These are phyloP conservation scores for Trididemnum clinides DNA, from an alignment of 23 tunicate species.

Conservation along the genomic window DNA sequence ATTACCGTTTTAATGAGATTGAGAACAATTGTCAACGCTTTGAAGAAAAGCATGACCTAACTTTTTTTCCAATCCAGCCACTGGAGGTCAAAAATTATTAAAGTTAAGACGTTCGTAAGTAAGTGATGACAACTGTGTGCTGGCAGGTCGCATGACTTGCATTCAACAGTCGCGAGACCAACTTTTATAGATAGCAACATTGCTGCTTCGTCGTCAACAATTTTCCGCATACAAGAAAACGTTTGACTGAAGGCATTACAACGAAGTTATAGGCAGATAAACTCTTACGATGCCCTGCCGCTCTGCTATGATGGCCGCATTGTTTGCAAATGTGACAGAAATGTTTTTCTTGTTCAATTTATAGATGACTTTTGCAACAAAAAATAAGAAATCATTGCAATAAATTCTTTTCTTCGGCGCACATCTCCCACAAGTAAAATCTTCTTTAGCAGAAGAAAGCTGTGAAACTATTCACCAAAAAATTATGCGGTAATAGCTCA, in stretches of 20 bases:
- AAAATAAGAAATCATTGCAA: neutral
- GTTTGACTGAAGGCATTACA: conserved; percentile 11
- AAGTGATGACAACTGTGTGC: neutral
- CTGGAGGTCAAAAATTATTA: neutral
- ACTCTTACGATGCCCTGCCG: neutral
- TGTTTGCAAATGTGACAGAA: neutral
- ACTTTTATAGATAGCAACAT: neutral
- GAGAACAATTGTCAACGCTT: neutral
- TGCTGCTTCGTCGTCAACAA: conserved; percentile 11
- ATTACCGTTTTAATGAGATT: too few relatives aligned
- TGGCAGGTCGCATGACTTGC: too few relatives aligned
- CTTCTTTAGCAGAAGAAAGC: neutral
- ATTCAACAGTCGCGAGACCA: conserved; percentile 1
- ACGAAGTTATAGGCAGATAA: neutral
- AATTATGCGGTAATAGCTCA: conserved; percentile 2
- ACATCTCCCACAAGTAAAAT: conserved; percentile 8
- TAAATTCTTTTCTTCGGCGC: neutral
- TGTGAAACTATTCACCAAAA: neutral
- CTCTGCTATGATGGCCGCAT: conserved; percentile 16
- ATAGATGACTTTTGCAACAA: neutral
- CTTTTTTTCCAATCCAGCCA: neutral
- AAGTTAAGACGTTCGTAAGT: neutral
- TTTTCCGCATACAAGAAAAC: conserved; percentile 4
- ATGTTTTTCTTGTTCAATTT: conserved; percentile 20
- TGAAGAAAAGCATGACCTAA: neutral